These are phyloP conservation scores for Patella caerulea DNA, from an alignment of 2,888 invertebrate species.

Conservation along the genomic window DNA sequence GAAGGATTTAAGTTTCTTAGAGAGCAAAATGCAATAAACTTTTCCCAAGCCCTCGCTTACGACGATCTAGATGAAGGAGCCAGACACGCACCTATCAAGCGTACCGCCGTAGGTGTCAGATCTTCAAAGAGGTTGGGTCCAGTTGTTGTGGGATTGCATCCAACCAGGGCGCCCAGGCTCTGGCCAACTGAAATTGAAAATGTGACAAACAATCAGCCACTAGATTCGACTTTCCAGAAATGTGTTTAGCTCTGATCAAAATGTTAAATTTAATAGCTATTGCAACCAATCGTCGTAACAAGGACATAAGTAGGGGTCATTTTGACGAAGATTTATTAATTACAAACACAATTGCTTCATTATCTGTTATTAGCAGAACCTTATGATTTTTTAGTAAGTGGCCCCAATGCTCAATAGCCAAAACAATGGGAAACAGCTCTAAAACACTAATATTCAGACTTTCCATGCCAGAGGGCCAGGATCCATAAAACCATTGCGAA, in stretches of 20 bases:
- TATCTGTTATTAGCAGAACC: neutral
- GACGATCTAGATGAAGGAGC: neutral
- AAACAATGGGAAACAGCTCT: no score
- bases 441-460: no score
- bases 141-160: neutral
- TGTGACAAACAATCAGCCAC: conserved; percentile 6
- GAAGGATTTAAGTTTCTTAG: neutral
- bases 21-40: neutral
- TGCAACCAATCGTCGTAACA: neutral
- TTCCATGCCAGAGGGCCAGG: no score
- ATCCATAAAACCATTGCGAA: no score
- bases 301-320: neutral
- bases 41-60: neutral
- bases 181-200: neutral
- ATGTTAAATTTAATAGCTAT: neutral
- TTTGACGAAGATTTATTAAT: neutral
- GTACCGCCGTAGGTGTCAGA: neutral
- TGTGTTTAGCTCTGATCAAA: neutral
- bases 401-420: no score
- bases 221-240: conserved; percentile 2
- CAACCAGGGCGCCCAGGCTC: neutral
- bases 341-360: neutral
- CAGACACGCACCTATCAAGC: neutral
- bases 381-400: no score
- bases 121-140: neutral